Percentiles rank a stretch among this genome's conserved stretches.
Evolutionary conservation across 1,140 invertebrate genomes (phyloP).

Genomic region (Polypedilum pembai): DNA sequence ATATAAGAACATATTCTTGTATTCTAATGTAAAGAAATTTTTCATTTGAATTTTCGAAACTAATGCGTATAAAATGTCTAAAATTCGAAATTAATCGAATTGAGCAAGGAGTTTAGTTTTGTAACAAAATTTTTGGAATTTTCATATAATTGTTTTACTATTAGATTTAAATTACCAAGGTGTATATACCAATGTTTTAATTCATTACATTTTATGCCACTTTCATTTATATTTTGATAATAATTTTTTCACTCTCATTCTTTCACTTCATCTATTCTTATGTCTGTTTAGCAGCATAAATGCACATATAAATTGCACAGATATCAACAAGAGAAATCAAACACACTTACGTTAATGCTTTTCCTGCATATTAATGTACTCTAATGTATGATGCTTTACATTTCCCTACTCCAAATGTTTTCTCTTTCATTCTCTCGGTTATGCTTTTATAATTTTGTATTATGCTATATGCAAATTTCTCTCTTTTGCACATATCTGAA

Average conservation of each 20-base stretch:
- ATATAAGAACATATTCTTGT: too few species aligned
- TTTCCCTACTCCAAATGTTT: not conserved
- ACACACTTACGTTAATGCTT: constrained; percentile 11
- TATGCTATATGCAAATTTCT: not conserved
- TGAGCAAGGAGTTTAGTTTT: too few species aligned
- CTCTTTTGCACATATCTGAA: not conserved
- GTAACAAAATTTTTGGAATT: too few species aligned
- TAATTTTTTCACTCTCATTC: not conserved
- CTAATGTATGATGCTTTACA: not conserved
- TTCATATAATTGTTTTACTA: too few species aligned
- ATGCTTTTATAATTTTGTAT: not conserved
- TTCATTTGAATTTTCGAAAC: too few species aligned
- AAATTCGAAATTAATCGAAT: too few species aligned
- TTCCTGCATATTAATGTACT: constrained; percentile 12
- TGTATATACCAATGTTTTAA: not conserved
- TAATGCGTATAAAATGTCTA: too few species aligned
- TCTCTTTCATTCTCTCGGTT: not conserved
- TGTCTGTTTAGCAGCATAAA: not conserved
- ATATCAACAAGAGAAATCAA: constrained; percentile 14
- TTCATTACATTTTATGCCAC: not conserved
- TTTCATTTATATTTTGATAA: not conserved
- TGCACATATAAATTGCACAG: constrained; percentile 11
- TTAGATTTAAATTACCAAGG: too few species aligned
- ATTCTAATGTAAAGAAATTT: too few species aligned
- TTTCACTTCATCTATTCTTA: not conserved